These are phyloP conservation scores for Podiceps cristatus DNA, from an alignment of 2,113 vertebrate species.

Conservation along the genomic window DNA sequence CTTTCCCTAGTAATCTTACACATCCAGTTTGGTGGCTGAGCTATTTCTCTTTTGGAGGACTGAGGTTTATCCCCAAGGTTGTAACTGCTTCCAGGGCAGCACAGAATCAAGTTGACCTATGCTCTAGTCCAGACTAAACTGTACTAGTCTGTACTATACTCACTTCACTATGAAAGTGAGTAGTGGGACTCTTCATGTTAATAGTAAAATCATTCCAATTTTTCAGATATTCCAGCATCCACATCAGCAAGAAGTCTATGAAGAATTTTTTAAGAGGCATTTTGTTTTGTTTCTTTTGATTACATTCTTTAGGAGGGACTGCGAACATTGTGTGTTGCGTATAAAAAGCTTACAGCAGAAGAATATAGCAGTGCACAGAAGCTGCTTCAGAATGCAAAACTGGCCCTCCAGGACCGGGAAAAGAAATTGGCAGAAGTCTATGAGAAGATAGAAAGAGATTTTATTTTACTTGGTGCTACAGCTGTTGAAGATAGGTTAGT, in stretches of 20 bases:
- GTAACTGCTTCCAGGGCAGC: background rate
- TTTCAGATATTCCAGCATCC: background rate
- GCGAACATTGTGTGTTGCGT: slow-evolving; percentile 92
- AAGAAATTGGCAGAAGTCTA: slow-evolving; percentile 91
- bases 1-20: background rate
- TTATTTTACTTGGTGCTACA: slow-evolving; percentile 93
- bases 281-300: background rate
- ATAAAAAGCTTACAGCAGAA: slow-evolving; percentile 82
- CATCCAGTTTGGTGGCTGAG: background rate
- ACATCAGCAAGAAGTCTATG: background rate
- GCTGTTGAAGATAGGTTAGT: slow-evolving; percentile 95
- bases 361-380: slow-evolving; percentile 80
- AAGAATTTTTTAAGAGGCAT: background rate
- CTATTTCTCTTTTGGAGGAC: background rate
- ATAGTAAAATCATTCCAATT: background rate
- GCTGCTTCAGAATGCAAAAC: slow-evolving; percentile 83
- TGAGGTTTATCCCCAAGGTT: background rate
- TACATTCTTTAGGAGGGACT: slow-evolving; percentile 85
- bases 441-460: slow-evolving; percentile 89
- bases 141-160: background rate
- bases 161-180: background rate
- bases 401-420: slow-evolving; percentile 92
- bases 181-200: background rate
- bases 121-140: background rate
- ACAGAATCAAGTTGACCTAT: background rate